Conservation (phyloP, 1,140 invertebrate species). For the Drosophila tristis region DNA sequence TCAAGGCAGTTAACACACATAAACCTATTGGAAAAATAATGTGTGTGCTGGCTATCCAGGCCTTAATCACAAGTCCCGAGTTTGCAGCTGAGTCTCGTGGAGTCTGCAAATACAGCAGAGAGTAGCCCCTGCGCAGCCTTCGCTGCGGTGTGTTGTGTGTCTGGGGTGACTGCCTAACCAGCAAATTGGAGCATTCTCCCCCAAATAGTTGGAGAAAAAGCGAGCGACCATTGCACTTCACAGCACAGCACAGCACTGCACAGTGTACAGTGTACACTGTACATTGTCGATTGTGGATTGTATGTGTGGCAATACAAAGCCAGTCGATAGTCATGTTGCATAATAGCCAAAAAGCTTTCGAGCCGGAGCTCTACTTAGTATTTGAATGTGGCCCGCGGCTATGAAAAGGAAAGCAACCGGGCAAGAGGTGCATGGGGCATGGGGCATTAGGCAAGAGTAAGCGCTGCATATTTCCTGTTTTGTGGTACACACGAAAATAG, state of each 20-base stretch:
- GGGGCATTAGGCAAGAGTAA: constrained; percentile 26
- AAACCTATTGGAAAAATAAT: background rate
- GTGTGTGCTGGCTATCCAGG: no score
- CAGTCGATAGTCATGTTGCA: constrained; percentile 51
- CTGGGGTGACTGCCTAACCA: background rate
- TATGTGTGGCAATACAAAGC: constrained; percentile 15
- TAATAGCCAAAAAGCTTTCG: constrained; percentile 47
- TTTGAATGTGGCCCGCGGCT: constrained; percentile 47
- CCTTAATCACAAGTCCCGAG: no score
- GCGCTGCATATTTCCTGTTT: constrained; percentile 53
- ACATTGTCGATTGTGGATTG: constrained; percentile 37
- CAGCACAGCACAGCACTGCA: background rate
- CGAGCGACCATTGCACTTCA: background rate
- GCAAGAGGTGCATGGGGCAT: constrained; percentile 5
- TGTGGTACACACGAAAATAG: constrained; percentile 42
- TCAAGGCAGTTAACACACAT: constrained; percentile 6
- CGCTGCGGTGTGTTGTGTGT: no score
- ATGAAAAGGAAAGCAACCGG: constrained; percentile 37
- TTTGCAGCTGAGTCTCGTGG: background rate
- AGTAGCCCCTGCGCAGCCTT: background rate
- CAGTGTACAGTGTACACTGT: constrained; percentile 13
- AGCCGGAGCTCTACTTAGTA: constrained; percentile 47
- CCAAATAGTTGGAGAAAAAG: constrained; percentile 28
- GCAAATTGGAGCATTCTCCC: constrained; percentile 44
- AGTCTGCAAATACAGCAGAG: constrained; percentile 14